phyloP scores from a whole-genome alignment of 2,888 invertebrate genomes.

The Scaptomyza flava region DNA sequence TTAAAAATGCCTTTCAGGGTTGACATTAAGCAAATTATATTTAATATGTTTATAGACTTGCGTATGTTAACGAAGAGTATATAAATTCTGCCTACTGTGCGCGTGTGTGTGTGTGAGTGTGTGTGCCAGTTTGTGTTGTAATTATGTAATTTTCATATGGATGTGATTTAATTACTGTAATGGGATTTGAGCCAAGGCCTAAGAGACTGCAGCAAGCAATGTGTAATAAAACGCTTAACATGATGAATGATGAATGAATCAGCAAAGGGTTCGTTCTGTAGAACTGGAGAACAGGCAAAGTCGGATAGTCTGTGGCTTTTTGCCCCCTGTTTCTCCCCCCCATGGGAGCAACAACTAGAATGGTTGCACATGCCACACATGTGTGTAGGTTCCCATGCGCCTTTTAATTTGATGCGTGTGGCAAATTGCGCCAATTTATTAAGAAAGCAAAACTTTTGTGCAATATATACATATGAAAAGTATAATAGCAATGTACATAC shows the following conservation, averaged over 20 bases:
- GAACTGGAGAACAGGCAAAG: neutral
- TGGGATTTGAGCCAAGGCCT: constrained; percentile 80
- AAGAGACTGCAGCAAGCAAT: constrained; percentile 47
- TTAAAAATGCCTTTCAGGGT: constrained; percentile 57
- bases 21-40: constrained; percentile 84
- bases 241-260: constrained; percentile 82
- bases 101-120: constrained; percentile 19
- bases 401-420: constrained; percentile 69
- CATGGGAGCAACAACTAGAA: constrained; percentile 1
- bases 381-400: constrained; percentile 66
- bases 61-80: constrained; percentile 60
- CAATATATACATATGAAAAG: constrained; percentile 14
- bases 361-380: constrained; percentile 33
- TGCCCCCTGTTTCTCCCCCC: neutral
- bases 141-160: constrained; percentile 83
- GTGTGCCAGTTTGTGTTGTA: constrained; percentile 54
- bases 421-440: constrained; percentile 74
- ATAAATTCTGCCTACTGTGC: constrained; percentile 23
- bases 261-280: constrained; percentile 65
- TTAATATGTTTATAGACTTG: constrained; percentile 83
- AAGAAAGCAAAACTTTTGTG: constrained; percentile 55
- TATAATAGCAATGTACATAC: neutral
- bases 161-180: constrained; percentile 84
- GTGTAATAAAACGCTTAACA: constrained; percentile 83
- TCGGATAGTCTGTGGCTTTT: constrained; percentile 8